A percentile compares a stretch with the other conserved stretches of the same genome.
Evolutionary conservation across 2,888 invertebrate genomes (phyloP).

Genomic region (Parnassius apollo): DNA sequence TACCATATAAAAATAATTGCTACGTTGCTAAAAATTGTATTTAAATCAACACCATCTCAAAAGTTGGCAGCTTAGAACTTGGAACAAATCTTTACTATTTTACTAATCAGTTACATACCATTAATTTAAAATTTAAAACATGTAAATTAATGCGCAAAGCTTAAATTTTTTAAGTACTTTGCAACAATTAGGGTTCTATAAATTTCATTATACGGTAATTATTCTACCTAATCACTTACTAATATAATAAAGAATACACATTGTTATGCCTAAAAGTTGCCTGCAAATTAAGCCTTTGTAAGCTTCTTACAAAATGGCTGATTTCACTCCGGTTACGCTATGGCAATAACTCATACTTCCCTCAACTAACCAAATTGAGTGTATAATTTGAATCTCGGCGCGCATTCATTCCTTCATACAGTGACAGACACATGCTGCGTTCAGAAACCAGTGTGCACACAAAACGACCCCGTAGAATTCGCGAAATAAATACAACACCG

Average conservation of each 20-base stretch:
- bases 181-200: neutral
- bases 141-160: neutral
- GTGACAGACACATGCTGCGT: constrained; percentile 70
- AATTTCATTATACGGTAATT: constrained; percentile 51
- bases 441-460: constrained; percentile 73
- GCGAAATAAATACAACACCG: constrained; percentile 77
- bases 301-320: constrained; percentile 58
- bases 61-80: no score
- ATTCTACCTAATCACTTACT: constrained; percentile 53
- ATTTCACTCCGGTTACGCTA: constrained; percentile 68
- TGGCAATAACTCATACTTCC: constrained; percentile 72
- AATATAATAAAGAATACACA: constrained; percentile 50
- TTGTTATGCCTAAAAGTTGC: constrained; percentile 61
- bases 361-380: constrained; percentile 74
- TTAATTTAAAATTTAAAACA: neutral
- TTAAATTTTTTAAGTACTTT: neutral
- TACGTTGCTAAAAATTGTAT: no score
- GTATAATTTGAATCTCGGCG: constrained; percentile 74
- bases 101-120: no score
- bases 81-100: no score
- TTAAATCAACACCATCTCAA: no score
- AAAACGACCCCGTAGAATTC: constrained; percentile 70
- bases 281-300: constrained; percentile 52
- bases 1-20: no score
- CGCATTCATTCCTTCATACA: constrained; percentile 57